A percentile compares a stretch with the other conserved stretches of the same genome.
These are phyloP conservation scores for Proales similis DNA, from an alignment of 1,140 invertebrate genomes.

Conservation along the genomic window DNA sequence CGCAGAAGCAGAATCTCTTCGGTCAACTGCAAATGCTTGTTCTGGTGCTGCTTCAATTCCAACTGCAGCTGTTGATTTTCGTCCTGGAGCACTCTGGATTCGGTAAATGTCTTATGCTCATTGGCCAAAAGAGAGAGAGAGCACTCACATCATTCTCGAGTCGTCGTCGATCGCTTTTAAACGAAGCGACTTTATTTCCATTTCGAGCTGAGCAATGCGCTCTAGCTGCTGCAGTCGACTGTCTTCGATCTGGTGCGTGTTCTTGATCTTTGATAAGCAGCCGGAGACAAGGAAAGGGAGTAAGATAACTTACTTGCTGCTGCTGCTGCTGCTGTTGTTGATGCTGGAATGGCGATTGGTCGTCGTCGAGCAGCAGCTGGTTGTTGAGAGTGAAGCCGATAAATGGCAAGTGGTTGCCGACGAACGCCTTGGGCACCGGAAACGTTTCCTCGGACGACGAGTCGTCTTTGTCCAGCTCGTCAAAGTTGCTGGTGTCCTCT, in stretches of 20 bases:
- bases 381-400: slow-evolving; percentile 95
- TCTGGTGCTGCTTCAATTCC: slow-evolving; percentile 17
- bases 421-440: slow-evolving; percentile 89
- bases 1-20: slow-evolving; percentile 65
- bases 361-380: slow-evolving; percentile 54
- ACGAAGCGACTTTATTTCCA: background rate
- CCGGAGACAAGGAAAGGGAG: too few relatives aligned
- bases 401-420: slow-evolving; percentile 95
- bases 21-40: slow-evolving; percentile 39
- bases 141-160: too few relatives aligned
- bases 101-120: slow-evolving; percentile 42
- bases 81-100: slow-evolving; percentile 35
- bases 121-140: slow-evolving; percentile 39
- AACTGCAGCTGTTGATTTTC: slow-evolving; percentile 31
- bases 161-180: background rate
- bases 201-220: background rate
- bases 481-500: slow-evolving; percentile 96
- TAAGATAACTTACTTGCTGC: too few relatives aligned
- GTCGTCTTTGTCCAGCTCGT: slow-evolving; percentile 64
- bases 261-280: too few relatives aligned
- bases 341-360: background rate
- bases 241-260: too few relatives aligned
- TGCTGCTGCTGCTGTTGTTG: too few relatives aligned
- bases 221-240: too few relatives aligned
- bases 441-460: slow-evolving; percentile 73